Conservation (phyloP, 2,888 invertebrate genomes). For the Dasypogon diadema region DNA sequence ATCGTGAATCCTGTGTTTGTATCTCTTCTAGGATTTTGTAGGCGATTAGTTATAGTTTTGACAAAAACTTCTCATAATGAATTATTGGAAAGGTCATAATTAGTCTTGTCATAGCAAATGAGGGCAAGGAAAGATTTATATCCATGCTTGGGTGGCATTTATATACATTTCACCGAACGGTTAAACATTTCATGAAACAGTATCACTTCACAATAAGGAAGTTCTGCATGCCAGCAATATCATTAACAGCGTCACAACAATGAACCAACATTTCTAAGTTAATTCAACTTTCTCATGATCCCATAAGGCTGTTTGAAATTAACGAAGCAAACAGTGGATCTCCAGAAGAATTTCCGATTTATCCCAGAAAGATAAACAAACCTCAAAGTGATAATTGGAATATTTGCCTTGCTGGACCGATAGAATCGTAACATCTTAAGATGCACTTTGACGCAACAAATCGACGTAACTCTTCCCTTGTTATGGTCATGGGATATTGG, state of each 20-base stretch:
- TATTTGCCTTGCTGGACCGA: constrained; percentile 31
- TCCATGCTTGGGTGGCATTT: too few relatives aligned
- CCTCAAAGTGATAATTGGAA: constrained; percentile 36
- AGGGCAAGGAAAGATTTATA: too few relatives aligned
- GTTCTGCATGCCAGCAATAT: neutral
- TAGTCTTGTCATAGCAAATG: too few relatives aligned
- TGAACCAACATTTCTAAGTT: neutral
- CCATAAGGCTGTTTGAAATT: constrained; percentile 11
- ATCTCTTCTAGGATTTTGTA: neutral
- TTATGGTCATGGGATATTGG: constrained; percentile 31
- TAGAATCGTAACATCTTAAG: constrained; percentile 14
- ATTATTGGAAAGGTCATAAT: neutral
- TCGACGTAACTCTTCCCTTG: constrained; percentile 21
- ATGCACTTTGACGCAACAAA: neutral
- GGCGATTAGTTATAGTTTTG: neutral
- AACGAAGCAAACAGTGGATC: constrained; percentile 20
- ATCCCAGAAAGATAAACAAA: constrained; percentile 27
- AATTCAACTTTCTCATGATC: neutral
- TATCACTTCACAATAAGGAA: neutral
- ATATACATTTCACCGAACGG: neutral
- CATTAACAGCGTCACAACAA: neutral
- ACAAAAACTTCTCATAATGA: neutral
- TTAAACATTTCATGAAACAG: neutral
- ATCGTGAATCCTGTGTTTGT: neutral
- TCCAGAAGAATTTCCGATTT: neutral